Evolutionary conservation across 2,113 vertebrate species (phyloP), one percentile per base, ranked within the genome.

Genomic region (Odocoileus hemionus): DNA sequence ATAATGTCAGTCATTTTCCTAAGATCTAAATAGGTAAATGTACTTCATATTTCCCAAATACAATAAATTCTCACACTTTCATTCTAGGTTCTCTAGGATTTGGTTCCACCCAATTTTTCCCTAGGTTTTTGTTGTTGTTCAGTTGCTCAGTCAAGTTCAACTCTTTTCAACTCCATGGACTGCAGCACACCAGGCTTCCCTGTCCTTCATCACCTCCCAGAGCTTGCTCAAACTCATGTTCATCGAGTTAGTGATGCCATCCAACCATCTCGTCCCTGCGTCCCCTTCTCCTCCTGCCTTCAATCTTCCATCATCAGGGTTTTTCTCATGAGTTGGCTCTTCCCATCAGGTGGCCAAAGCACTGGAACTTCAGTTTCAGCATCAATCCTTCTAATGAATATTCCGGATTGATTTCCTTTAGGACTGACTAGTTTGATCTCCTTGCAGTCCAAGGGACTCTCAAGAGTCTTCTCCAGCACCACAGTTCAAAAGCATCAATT

Each of bases 41-140:
- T 26, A 78, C n/a, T 94, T 95, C 26, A 30, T 79, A n/a, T 91
- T 94, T 97, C 96, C 45, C 50, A 86, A 85, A 85, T 70, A 39
- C 58, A 83, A 50, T 52, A 50, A 94, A n/a, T 61, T 54, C 15
- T 91, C 26, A 15, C 54, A 45, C 50, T 86, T n/a, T 94, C 36
- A 88, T 74, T 87, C 17, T 76, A 64, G 21, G 8, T 33, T 78
- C 36, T 60, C 52, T 45, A 61, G 80, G 47, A 76, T 89, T 95
- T 93, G 26, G 14, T 10, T 84, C 43, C 8, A 64, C 55, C 19
- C 19, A 82, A 5, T 91, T 95, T 61, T 54, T 6, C 2, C 33
- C 64, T n/a, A 86, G 23, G 4, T 78, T 86, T 52, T 70, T 23
- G 67, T 74, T 70, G 19, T 70, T 39, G 67, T 39, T 74, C 21